phyloP scores from a whole-genome alignment of 2,888 invertebrate species.

The Drosophila atripex region DNA sequence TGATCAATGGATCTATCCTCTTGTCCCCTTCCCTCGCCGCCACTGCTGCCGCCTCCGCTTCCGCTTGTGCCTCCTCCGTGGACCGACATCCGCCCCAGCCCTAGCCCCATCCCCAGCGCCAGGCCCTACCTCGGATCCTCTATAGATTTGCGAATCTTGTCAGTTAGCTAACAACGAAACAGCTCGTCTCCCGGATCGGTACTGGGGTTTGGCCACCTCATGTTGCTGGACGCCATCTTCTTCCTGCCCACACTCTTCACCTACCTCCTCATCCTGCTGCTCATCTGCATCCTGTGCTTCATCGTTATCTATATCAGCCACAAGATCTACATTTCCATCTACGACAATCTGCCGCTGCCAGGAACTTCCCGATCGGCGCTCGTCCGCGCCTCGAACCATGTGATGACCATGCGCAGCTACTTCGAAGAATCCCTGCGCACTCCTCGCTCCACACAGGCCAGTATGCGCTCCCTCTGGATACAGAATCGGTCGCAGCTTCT shows the following conservation, averaged over 20 bases:
- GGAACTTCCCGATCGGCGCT: conserved; percentile 29
- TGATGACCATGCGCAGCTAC: conserved; percentile 27
- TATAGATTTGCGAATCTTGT: conserved; percentile 24
- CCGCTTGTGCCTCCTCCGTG: conserved; percentile 2
- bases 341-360: conserved; percentile 78
- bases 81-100: no score
- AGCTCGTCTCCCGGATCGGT: conserved; percentile 10
- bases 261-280: conserved; percentile 80
- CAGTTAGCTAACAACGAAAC: conserved; percentile 7
- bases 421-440: conserved; percentile 17
- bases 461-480: conserved; percentile 63
- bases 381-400: conserved; percentile 23
- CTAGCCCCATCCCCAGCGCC: no score
- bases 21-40: background rate
- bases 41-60: background rate
- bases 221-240: conserved; percentile 80
- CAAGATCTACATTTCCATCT: conserved; percentile 81
- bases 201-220: conserved; percentile 24
- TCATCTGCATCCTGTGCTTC: conserved; percentile 81
- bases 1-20: conserved; percentile 10
- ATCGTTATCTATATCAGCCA: conserved; percentile 82
- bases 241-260: conserved; percentile 82
- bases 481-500: conserved; percentile 57
- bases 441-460: conserved; percentile 12
- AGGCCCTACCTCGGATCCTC: background rate